These are phyloP conservation scores for Melanotaenia parkinsoni DNA, from an alignment of 2,797 vertebrate genomes.

Conservation along the genomic window DNA sequence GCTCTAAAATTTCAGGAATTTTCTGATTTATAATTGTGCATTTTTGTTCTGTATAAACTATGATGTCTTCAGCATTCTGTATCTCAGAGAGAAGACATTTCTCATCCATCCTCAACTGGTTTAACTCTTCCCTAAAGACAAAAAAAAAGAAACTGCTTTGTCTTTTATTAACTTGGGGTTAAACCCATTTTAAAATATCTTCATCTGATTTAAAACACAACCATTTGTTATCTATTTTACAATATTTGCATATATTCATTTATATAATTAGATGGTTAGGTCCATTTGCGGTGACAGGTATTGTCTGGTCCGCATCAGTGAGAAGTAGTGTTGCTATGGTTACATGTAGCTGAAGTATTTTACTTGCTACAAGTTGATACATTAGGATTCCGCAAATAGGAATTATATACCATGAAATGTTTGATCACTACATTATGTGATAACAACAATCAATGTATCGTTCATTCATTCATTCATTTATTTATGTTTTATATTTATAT, in stretches of 20 bases:
- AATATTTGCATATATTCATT: neutral
- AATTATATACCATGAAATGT: neutral
- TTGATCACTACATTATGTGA: neutral
- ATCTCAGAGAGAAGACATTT: slow-evolving; percentile 42
- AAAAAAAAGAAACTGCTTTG: neutral
- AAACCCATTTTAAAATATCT: neutral
- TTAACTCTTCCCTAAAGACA: slow-evolving; percentile 56
- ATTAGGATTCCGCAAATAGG: neutral
- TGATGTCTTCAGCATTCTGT: slow-evolving; percentile 31
- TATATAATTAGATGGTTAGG: slow-evolving; percentile 3
- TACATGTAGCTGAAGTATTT: slow-evolving; percentile 9
- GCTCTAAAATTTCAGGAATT: slow-evolving; percentile 43
- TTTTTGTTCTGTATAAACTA: slow-evolving; percentile 37
- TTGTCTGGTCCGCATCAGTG: slow-evolving; percentile 8
- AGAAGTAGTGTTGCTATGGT: slow-evolving; percentile 32
- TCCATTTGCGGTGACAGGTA: neutral
- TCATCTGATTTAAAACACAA: neutral
- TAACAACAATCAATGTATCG: neutral
- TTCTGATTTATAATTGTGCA: slow-evolving; percentile 16
- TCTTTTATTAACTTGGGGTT: neutral
- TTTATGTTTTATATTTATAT: no score
- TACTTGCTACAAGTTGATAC: neutral
- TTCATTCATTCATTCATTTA: neutral
- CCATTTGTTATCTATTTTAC: neutral
- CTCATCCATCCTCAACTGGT: slow-evolving; percentile 39